Conservation (phyloP, 2,888 invertebrate genomes). For the Vanessa cardui region DNA sequence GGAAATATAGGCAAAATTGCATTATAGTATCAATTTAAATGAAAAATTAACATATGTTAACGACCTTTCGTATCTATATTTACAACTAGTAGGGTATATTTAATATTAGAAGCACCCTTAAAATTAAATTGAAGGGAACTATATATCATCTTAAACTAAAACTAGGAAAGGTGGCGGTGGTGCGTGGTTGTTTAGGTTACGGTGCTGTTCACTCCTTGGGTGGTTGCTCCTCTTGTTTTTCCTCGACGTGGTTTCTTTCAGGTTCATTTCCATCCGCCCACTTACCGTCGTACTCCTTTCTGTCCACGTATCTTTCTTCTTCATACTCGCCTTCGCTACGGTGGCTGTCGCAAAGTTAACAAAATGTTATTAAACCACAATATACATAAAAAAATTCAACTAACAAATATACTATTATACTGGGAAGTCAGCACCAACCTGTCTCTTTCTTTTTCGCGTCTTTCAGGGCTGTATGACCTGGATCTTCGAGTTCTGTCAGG, state of each 20-base stretch:
- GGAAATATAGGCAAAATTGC: conserved; percentile 13
- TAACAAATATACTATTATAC: too few relatives aligned
- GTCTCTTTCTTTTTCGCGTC: conserved; percentile 77
- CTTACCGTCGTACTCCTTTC: conserved; percentile 86
- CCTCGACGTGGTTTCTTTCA: conserved; percentile 61
- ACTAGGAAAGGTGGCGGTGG: conserved; percentile 11
- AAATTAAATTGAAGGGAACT: conserved; percentile 9
- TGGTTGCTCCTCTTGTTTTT: conserved; percentile 63
- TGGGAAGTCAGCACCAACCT: conserved; percentile 53
- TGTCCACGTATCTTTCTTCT: conserved; percentile 82
- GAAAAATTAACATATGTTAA: conserved; percentile 21
- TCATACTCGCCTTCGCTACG: conserved; percentile 81
- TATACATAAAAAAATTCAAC: too few relatives aligned
- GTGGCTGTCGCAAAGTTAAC: conserved; percentile 54
- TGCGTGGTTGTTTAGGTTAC: conserved; percentile 19
- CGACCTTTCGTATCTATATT: conserved; percentile 22
- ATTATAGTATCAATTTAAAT: conserved; percentile 13
- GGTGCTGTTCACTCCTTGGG: conserved; percentile 63
- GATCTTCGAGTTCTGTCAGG: conserved; percentile 75
- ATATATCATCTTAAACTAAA: conserved; percentile 19
- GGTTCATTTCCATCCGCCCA: conserved; percentile 85
- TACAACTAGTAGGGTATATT: conserved; percentile 14
- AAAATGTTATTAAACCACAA: too few relatives aligned
- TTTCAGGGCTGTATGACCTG: conserved; percentile 75
- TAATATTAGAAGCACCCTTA: conserved; percentile 24